A percentile compares a stretch with the other conserved stretches of the same genome.
These are phyloP conservation scores for Steatornis caripensis DNA, from an alignment of 2,113 vertebrate genomes.

Conservation along the genomic window DNA sequence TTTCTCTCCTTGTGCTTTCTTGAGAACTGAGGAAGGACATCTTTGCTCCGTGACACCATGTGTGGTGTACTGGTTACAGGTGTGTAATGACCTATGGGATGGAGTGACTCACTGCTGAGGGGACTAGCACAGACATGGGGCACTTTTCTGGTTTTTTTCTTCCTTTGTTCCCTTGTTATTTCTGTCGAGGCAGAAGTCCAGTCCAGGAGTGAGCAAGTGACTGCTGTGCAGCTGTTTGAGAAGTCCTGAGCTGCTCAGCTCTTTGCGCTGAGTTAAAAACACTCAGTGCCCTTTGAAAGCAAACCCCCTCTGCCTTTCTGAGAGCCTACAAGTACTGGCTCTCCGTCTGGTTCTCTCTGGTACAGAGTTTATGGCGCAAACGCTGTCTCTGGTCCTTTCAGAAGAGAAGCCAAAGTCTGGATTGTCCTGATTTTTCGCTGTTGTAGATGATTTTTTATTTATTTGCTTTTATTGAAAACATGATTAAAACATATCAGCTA, in stretches of 20 bases:
- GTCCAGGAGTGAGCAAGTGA: neutral
- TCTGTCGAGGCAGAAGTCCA: neutral
- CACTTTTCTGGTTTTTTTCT: neutral
- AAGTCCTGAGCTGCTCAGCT: neutral
- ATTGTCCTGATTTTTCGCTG: neutral
- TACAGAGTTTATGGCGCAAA: neutral
- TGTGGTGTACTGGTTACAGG: neutral
- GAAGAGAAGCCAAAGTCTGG: neutral
- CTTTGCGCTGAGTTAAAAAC: neutral
- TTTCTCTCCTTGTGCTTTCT: neutral
- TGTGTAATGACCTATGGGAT: neutral
- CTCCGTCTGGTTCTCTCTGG: neutral
- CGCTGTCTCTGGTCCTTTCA: neutral
- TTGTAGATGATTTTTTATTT: neutral
- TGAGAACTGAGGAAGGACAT: neutral
- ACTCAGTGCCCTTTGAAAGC: neutral
- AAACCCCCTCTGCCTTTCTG: neutral
- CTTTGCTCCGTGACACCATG: neutral
- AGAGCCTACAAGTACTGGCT: neutral
- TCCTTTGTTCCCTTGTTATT: neutral
- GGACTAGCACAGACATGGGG: neutral
- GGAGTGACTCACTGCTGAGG: neutral
- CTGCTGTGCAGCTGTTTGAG: neutral
- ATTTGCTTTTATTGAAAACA: neutral
- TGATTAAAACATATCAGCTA: neutral